These are phyloP conservation scores for Danionella cerebrum DNA, from an alignment of 2,113 vertebrate species.

Conservation along the genomic window DNA sequence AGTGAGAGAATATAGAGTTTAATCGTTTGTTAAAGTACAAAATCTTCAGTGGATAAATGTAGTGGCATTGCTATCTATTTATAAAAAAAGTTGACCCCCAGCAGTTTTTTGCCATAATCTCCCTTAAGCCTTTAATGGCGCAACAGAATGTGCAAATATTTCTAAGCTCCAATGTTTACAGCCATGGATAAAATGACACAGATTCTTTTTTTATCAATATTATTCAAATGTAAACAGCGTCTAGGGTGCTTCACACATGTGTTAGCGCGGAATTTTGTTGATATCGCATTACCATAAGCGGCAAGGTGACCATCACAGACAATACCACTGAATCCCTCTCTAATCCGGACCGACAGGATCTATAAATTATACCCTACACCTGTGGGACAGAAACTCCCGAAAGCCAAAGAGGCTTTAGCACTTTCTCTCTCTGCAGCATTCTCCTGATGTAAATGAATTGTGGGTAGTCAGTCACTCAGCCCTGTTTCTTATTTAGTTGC, in stretches of 20 bases:
- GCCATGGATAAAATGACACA: constrained; percentile 4
- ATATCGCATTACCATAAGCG: background rate
- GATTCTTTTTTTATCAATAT: constrained; percentile 1
- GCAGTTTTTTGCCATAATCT: constrained; percentile 9
- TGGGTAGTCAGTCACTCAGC: background rate
- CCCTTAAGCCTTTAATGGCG: constrained; percentile 17
- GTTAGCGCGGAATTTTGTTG: background rate
- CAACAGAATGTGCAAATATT: constrained; percentile 5
- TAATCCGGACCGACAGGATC: background rate
- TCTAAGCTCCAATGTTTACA: background rate
- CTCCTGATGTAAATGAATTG: background rate
- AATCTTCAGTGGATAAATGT: background rate
- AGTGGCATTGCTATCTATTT: background rate
- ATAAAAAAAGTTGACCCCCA: constrained; percentile 22
- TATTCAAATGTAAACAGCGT: background rate
- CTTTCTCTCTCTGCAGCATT: background rate
- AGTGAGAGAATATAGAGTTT: too few relatives aligned
- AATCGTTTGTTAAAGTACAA: background rate
- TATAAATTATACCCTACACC: constrained; percentile 18
- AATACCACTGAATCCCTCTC: constrained; percentile 16
- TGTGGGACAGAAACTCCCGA: background rate
- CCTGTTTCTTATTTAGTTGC: background rate
- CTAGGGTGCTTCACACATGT: background rate
- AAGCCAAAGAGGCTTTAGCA: background rate
- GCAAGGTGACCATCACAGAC: constrained; percentile 19